A percentile compares a stretch with the other conserved stretches of the same genome.
These are phyloP conservation scores for Amphiura filiformis DNA, from an alignment of 35 echinoderm and acorn worm species.

Conservation along the genomic window DNA sequence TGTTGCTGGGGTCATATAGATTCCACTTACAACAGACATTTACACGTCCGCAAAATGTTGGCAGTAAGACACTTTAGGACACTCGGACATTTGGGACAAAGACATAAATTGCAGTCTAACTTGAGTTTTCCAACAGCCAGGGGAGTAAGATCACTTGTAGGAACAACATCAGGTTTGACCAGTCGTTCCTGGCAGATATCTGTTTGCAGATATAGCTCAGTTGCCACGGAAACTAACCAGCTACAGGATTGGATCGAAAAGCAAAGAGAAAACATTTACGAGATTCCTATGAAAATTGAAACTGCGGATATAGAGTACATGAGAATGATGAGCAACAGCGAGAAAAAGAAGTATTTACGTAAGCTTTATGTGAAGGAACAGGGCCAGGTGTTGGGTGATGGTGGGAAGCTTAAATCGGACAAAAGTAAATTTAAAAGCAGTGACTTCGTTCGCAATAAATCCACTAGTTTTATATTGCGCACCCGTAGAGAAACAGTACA, in stretches of 20 bases:
- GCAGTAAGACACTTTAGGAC: too few species aligned
- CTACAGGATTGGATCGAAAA: background rate
- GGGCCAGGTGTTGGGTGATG: conserved; percentile 34
- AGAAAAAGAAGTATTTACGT: conserved; percentile 50
- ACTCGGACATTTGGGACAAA: too few species aligned
- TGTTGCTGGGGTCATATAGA: too few species aligned
- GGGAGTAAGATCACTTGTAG: too few species aligned
- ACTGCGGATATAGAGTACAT: conserved; percentile 65
- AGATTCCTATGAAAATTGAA: conserved; percentile 50
- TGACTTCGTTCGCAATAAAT: background rate
- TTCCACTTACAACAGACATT: too few species aligned
- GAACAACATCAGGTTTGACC: too few species aligned
- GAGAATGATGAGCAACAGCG: conserved; percentile 38
- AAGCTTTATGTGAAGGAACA: conserved; percentile 62
- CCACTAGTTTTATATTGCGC: conserved; percentile 26
- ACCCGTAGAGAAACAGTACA: background rate
- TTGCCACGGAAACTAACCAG: too few species aligned
- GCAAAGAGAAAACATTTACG: background rate
- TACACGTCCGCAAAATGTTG: too few species aligned
- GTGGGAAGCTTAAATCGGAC: conserved; percentile 42
- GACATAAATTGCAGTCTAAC: too few species aligned
- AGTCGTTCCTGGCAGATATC: too few species aligned
- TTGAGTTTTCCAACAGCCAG: too few species aligned
- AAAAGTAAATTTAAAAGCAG: background rate
- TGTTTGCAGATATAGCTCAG: too few species aligned